These are phyloP conservation scores for Sciurus carolinensis DNA, from an alignment of 2,797 vertebrate genomes.

Conservation along the genomic window DNA sequence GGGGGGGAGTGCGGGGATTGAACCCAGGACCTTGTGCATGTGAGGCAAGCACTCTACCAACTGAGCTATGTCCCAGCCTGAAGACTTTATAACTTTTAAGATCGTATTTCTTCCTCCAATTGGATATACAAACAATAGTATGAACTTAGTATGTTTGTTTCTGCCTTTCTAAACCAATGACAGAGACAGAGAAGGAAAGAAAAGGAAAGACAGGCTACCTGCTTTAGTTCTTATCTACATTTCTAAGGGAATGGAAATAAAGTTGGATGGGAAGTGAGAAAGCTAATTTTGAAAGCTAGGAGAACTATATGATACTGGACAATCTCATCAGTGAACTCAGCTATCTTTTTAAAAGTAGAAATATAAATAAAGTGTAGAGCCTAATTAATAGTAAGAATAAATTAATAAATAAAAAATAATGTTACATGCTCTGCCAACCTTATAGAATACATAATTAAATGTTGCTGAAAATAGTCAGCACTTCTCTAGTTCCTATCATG, in stretches of 20 bases:
- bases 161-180: conserved; percentile 38
- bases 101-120: conserved; percentile 20
- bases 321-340: conserved; percentile 23
- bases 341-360: conserved; percentile 7
- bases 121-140: background rate
- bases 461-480: conserved; percentile 18
- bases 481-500: background rate
- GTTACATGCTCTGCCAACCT: background rate
- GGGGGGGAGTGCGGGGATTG: no score
- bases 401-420: conserved; percentile 9
- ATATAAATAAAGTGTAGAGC: conserved; percentile 15
- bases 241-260: background rate
- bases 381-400: conserved; percentile 32
- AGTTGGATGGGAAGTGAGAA: background rate
- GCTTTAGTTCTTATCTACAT: background rate
- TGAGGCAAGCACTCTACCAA: no score
- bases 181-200: background rate
- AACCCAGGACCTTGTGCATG: no score
- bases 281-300: conserved; percentile 38
- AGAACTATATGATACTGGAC: background rate
- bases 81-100: background rate
- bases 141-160: background rate
- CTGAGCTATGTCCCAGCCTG: no score
- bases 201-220: background rate
- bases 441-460: conserved; percentile 1